Evolutionary conservation across 2,797 vertebrate species (phyloP).

Genomic region (Typhlichthys subterraneus): DNA sequence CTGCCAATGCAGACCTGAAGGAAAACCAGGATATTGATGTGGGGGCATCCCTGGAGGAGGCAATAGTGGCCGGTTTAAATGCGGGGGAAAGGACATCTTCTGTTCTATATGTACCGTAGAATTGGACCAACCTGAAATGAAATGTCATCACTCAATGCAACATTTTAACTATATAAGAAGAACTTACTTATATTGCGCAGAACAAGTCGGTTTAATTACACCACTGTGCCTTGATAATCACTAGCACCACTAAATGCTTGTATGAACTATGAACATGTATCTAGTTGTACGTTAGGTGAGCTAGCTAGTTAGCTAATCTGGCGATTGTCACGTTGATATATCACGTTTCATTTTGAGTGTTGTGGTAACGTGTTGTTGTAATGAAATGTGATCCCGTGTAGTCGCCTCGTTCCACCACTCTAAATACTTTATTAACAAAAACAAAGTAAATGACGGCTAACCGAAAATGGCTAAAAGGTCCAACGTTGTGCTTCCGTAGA

Average conservation of each 20-base stretch:
- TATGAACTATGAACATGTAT: too few species aligned
- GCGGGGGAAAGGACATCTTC: slow-evolving; percentile 97
- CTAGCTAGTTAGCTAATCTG: too few species aligned
- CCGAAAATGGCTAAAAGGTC: slow-evolving; percentile 22
- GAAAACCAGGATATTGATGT: slow-evolving; percentile 93
- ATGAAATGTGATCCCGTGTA: too few species aligned
- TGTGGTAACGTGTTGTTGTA: too few species aligned
- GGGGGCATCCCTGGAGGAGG: slow-evolving; percentile 95
- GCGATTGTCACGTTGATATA: too few species aligned
- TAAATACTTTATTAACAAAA: neutral
- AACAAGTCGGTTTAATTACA: too few species aligned
- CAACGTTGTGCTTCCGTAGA: slow-evolving; percentile 27
- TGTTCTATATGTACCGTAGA: slow-evolving; percentile 45
- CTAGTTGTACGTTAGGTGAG: too few species aligned
- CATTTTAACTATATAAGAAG: too few species aligned
- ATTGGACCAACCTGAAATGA: slow-evolving; percentile 37
- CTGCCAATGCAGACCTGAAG: slow-evolving; percentile 81
- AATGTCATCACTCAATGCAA: neutral
- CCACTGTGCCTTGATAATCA: too few species aligned
- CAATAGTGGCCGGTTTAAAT: slow-evolving; percentile 96
- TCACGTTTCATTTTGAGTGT: too few species aligned
- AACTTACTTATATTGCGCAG: too few species aligned
- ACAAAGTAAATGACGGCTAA: slow-evolving; percentile 10
- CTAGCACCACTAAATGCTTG: too few species aligned
- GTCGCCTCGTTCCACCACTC: neutral